Conservation (phyloP, 1,140 invertebrate genomes). For the Bombyx mori region DNA sequence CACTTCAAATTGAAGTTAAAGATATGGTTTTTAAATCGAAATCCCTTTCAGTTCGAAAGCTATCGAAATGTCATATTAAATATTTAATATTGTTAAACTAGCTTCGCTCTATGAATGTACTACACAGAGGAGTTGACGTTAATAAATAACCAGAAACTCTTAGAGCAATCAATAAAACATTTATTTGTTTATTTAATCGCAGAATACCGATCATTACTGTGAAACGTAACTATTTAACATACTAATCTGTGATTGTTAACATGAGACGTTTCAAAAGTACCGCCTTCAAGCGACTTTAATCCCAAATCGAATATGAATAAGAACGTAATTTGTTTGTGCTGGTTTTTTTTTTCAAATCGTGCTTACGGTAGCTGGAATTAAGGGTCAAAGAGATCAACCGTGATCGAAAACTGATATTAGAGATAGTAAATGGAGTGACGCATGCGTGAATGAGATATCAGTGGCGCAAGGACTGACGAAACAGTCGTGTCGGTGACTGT, state of each 20-base stretch:
- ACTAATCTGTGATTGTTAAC: slow-evolving; percentile 59
- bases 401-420: slow-evolving; percentile 67
- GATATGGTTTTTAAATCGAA: too few species aligned
- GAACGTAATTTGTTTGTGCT: slow-evolving; percentile 18
- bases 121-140: background rate
- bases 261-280: slow-evolving; percentile 45
- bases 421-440: slow-evolving; percentile 59
- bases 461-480: slow-evolving; percentile 28
- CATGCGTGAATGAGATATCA: slow-evolving; percentile 66
- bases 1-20: too few species aligned
- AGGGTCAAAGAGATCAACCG: slow-evolving; percentile 62
- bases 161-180: slow-evolving; percentile 5
- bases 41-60: too few species aligned
- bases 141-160: background rate
- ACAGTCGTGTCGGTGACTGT: slow-evolving; percentile 15
- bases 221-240: slow-evolving; percentile 45
- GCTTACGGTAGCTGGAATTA: slow-evolving; percentile 63
- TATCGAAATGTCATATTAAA: too few species aligned
- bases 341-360: slow-evolving; percentile 37
- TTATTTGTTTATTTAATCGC: slow-evolving; percentile 31
- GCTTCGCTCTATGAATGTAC: background rate
- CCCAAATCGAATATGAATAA: slow-evolving; percentile 19
- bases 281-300: slow-evolving; percentile 24
- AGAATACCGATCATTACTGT: slow-evolving; percentile 26
- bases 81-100: background rate